Base-by-base conservation (phyloP, 2,113 vertebrate species). In the Tapirus terrestris region DNA sequence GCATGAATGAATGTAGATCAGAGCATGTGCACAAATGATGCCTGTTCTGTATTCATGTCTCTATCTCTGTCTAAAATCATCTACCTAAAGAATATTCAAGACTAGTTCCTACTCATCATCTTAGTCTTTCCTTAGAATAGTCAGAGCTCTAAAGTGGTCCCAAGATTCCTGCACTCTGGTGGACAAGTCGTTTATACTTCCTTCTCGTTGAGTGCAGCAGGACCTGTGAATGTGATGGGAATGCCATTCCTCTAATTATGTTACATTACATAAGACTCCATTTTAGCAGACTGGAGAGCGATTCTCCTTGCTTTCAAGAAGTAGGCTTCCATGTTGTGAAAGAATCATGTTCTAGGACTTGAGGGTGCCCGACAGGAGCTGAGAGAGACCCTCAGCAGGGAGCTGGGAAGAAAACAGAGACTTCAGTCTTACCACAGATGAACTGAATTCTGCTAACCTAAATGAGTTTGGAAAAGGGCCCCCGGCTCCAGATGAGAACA, bases 401-500 rank as follows among this genome's bases (percentile, higher is more conserved):
- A 56, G 5, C n/a, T 25, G 31, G 25, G 7, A 53, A 63, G n/a
- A 75, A 36, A 67, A 60, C 1, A 1, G 58, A 84, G n/a, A 65
- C 6, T 8, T 86, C 8, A 16, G 0, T 70, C 14, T 56, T 67
- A n/a, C 0, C 18, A 2, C 3, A 36, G 31, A 23, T 2, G n/a
- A 76, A n/a, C 8, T 76, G 23, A 81, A 11, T 60, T 91, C 3
- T 79, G 16, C 48, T 82, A 48, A 76, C 1, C 7, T 63, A 68
- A 61, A 58, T 43, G 21, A 56, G 21, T 51, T 75, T 63, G 77
- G 25, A 23, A 81, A 92, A 87, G 2, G 58, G 33, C 43, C 3
- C 10, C 12, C 6, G 45, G 11, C 13, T 81, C 8, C 29, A 80
- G 45, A 36, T n/a, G 68, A 83, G 29, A 82, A 48, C 4, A 43